Percentiles rank a stretch among this genome's conserved stretches.
phyloP scores from a whole-genome alignment of 2,888 invertebrate species.

The Synergus umbraculus region DNA sequence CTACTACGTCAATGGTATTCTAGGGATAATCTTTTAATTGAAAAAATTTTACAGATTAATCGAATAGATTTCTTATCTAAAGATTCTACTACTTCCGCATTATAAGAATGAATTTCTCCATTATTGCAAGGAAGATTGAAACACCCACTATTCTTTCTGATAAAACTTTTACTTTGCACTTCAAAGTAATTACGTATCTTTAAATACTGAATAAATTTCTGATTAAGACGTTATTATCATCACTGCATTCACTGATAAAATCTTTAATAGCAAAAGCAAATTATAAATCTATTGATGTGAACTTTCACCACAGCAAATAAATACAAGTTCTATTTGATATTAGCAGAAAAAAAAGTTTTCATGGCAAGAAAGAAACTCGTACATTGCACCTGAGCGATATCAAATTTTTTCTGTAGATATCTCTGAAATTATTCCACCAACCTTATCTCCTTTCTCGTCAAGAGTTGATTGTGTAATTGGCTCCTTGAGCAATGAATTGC shows the following conservation, averaged over 20 bases:
- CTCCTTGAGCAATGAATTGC: neutral
- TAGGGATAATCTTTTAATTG: neutral
- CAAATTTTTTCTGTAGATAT: neutral
- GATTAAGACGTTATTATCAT: neutral
- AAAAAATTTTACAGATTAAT: neutral
- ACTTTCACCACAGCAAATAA: neutral
- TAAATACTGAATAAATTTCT: neutral
- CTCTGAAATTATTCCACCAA: neutral
- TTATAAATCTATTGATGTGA: neutral
- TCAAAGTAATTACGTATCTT: neutral
- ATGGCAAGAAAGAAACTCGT: neutral
- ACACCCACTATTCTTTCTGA: neutral
- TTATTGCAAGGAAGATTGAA: neutral
- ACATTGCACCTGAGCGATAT: neutral
- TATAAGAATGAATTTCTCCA: neutral
- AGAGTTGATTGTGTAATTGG: neutral
- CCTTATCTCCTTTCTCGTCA: neutral
- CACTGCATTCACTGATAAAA: neutral
- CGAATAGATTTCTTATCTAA: neutral
- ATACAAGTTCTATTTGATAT: neutral
- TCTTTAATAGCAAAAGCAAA: neutral
- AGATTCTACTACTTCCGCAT: conserved; percentile 5
- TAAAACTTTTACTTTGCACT: neutral
- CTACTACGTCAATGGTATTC: neutral
- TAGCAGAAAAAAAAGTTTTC: neutral